These are phyloP conservation scores for Fragum sueziense DNA, from an alignment of 2,888 invertebrate genomes.

Conservation along the genomic window DNA sequence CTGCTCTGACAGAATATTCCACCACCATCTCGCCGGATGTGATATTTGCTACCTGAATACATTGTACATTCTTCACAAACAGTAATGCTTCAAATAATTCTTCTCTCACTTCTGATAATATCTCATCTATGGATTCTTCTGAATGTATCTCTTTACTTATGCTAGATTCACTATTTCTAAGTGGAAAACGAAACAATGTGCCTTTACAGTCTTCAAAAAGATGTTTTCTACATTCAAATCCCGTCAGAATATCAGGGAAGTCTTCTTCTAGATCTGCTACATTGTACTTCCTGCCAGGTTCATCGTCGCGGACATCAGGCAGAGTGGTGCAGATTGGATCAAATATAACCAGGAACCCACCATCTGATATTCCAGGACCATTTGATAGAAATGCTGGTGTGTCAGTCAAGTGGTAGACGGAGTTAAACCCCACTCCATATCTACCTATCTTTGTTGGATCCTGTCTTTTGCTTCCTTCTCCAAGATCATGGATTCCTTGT, in stretches of 20 bases:
- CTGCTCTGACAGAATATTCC: slow-evolving; percentile 45
- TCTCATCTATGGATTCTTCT: slow-evolving; percentile 8
- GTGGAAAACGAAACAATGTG: slow-evolving; percentile 56
- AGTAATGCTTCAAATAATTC: slow-evolving; percentile 44
- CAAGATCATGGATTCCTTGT: slow-evolving; percentile 70
- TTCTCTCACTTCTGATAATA: slow-evolving; percentile 28
- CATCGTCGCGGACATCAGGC: slow-evolving; percentile 50
- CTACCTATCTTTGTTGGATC: slow-evolving; percentile 72
- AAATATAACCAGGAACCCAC: slow-evolving; percentile 73
- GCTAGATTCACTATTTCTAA: slow-evolving; percentile 66
- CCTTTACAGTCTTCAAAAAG: slow-evolving; percentile 32
- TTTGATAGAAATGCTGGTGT: slow-evolving; percentile 69
- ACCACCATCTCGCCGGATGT: slow-evolving; percentile 25
- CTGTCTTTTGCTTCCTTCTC: slow-evolving; percentile 70
- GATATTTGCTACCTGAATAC: slow-evolving; percentile 43
- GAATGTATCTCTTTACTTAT: slow-evolving; percentile 56
- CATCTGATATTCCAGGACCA: slow-evolving; percentile 52
- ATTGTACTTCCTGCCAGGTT: slow-evolving; percentile 56
- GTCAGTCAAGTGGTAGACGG: slow-evolving; percentile 75
- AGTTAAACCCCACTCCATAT: slow-evolving; percentile 76
- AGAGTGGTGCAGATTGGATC: slow-evolving; percentile 76
- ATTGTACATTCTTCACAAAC: slow-evolving; percentile 43
- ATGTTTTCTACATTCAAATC: slow-evolving; percentile 54
- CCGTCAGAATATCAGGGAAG: slow-evolving; percentile 52
- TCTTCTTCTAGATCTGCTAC: slow-evolving; percentile 33